phyloP scores from a whole-genome alignment of 2,888 invertebrate genomes.

The Cecidostiba fungosa region DNA sequence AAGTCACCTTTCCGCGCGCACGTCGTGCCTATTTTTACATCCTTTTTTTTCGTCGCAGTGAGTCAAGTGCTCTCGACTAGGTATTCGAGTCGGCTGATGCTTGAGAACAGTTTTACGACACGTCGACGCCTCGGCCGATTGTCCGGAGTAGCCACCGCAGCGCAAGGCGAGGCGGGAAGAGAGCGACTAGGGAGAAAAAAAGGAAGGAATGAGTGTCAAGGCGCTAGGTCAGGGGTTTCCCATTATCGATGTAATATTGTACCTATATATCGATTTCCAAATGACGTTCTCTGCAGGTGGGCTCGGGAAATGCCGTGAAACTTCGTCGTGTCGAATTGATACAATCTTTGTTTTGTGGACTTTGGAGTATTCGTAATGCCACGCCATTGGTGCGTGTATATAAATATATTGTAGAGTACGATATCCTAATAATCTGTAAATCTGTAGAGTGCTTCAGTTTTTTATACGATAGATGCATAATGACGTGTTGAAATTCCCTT shows the following conservation, averaged over 20 bases:
- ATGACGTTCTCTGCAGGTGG: background rate
- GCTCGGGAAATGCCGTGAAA: background rate
- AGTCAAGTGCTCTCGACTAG: slow-evolving; percentile 58
- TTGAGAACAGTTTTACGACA: slow-evolving; percentile 60
- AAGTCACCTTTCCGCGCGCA: slow-evolving; percentile 44
- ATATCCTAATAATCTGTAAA: no score
- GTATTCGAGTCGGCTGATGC: slow-evolving; percentile 34
- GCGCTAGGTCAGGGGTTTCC: slow-evolving; percentile 57
- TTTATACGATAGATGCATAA: no score
- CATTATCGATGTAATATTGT: slow-evolving; percentile 25
- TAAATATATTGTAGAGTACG: no score
- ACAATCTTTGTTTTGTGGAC: background rate
- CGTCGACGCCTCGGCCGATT: slow-evolving; percentile 53
- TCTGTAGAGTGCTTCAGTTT: no score
- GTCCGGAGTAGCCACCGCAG: slow-evolving; percentile 21
- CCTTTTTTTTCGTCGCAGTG: slow-evolving; percentile 44
- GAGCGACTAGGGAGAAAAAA: slow-evolving; percentile 19
- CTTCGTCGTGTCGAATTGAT: background rate
- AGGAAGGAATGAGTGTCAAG: slow-evolving; percentile 60
- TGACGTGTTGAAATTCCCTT: background rate
- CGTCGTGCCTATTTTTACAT: slow-evolving; percentile 54
- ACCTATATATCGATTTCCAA: slow-evolving; percentile 40
- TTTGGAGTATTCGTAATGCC: background rate
- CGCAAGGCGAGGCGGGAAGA: slow-evolving; percentile 36
- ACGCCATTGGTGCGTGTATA: no score